These are phyloP conservation scores for Hippasteria phrygiana DNA, from an alignment of 53 echinoderm and acorn worm species.

Conservation along the genomic window DNA sequence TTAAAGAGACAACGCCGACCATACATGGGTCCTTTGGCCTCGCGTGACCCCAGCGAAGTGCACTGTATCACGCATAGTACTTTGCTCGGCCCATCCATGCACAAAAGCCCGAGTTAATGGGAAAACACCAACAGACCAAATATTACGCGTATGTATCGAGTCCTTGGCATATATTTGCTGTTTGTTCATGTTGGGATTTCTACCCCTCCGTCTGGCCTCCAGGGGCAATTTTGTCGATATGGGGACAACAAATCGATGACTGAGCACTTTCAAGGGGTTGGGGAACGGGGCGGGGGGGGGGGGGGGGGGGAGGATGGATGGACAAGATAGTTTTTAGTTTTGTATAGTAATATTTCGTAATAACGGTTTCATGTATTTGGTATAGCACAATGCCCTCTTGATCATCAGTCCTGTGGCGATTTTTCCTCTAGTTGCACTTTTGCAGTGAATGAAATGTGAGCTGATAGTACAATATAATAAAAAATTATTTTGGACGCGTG, in stretches of 20 bases:
- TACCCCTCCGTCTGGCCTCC: background rate
- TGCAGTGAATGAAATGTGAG: too few species aligned
- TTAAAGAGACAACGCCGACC: background rate
- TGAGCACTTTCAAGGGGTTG: slow-evolving; percentile 15
- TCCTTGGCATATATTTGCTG: background rate
- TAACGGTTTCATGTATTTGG: too few species aligned
- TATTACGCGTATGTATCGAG: background rate
- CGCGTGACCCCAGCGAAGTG: slow-evolving; percentile 28
- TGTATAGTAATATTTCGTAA: too few species aligned
- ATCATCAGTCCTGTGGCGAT: too few species aligned
- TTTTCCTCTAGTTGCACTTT: too few species aligned
- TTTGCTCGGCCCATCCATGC: background rate
- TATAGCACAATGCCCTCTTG: too few species aligned
- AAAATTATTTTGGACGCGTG: too few species aligned
- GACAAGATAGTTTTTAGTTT: too few species aligned
- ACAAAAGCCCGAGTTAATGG: background rate
- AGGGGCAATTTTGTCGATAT: slow-evolving; percentile 2
- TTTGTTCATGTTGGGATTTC: background rate
- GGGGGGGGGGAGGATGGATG: too few species aligned
- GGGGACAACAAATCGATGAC: slow-evolving; percentile 4
- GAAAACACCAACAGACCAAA: background rate
- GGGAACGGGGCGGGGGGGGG: too few species aligned
- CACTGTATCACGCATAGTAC: slow-evolving; percentile 9
- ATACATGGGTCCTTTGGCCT: background rate
- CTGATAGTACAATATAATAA: too few species aligned